Evolutionary conservation across 2,113 vertebrate genomes (phyloP), one percentile per base, ranked within the genome.

Genomic region (Lagopus muta): DNA sequence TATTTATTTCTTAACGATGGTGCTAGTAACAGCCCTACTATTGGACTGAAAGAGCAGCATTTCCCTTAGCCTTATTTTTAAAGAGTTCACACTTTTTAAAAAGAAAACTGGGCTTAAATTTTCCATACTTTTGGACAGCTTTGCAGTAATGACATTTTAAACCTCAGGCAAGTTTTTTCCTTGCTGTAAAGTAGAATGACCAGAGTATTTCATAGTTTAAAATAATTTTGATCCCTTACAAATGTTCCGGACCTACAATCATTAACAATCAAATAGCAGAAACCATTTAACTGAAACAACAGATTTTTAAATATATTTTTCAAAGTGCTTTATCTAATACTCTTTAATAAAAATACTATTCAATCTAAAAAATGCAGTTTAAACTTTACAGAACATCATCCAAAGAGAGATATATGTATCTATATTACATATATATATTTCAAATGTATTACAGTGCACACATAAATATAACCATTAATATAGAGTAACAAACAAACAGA

Each of bases 1-100:
- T 90, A 70, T 70, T 86, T 89, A 28, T 89, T 96, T 55, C 42
- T 86, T 67, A 88, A 52, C 47, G 89, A 57, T 47, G 74, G 25
- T 38, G 57, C 38, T 87, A 91, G 48, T 82, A 82, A 47, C 36
- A 60, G 81, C 57, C 18, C 10, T 28, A 54, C 30, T 89, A n/a
- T 45, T 66, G 32, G 38, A 84, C 75, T 81, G 85, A 87, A 82
- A 13, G 5, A 43, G 38, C 54, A 66, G 15, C 48, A 76, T 86
- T 66, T 36, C 89, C 85, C 74, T 62, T 20, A 77, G 34, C 18
- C 64, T 65, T 83, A 62, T 36, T 90, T 92, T 82, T 85, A 61
- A 61, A 32, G 55, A 69, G 45, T 55, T 73, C 36, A 50, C 45
- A 34, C 65, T 42, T 66, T 74, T 87, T 52, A 78, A 50, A 55